Evolutionary conservation across 35 echinoderm and acorn worm genomes (phyloP), one percentile per base, ranked within the genome.

Genomic region (Amphiura filiformis): DNA sequence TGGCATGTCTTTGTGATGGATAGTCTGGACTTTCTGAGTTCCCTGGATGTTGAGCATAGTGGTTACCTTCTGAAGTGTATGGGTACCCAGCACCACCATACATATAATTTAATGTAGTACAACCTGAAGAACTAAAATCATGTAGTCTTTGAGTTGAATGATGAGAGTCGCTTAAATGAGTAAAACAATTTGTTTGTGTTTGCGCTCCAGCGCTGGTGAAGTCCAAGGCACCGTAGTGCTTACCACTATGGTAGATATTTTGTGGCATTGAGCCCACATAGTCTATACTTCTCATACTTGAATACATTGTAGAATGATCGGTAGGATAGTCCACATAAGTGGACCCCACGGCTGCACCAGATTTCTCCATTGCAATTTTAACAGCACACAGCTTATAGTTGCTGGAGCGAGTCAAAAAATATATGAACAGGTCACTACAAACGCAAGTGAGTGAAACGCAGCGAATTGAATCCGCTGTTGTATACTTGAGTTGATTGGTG

Each of bases 121-220:
- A 85, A 35, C 83, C 52, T 61, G 83, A 65, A 22, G 83, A 34
- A 85, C 64, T 85, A 65, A 85, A 85, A 85, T 85, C 83, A 85
- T 85, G 83, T 37, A 85, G 56, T 85, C 83, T 85, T 37, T 85
- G 83, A 36, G 32, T 61, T 1, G 47, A 35, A 36, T 85, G 83
- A 22, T 70, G 61, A 70, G 61, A 15, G 61, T 85, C 83, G 23
- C 26, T 65, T 37, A 85, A 61, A 85, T 85, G 83, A 31, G 83
- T 23, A 37, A 85, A 85, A 64, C 83, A 85, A 56, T 36, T 37
- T 61, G 83, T 35, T 61, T 85, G 83, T 36, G 83, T 75, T 61
- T 85, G 83, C 23, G 83, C 47, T 65, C 82, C 82, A 23, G 39
- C 38, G 11, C 42, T 57, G 1, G 61, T 70, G 26, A 70, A 70